Evolutionary conservation across 2,888 invertebrate species (phyloP), one percentile per base, ranked within the genome.

Genomic region (Mesoligia furuncula): DNA sequence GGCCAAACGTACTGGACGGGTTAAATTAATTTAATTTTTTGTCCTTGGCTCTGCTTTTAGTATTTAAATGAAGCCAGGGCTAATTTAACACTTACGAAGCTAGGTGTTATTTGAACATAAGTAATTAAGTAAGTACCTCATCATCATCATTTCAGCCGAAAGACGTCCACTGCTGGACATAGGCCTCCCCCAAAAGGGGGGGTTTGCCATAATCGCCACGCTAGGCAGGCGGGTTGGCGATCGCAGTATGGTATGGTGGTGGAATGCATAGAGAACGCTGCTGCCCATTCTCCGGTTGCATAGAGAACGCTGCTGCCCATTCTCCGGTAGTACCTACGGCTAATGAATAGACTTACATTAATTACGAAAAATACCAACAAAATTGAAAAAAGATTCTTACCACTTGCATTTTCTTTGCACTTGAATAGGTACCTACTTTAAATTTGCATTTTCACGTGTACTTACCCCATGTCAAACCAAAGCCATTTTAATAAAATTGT

Each of bases 401-500:
- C 1, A 39, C 13, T 45, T 48, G 4, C n/a, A 31, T 59, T 36
- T 36, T 17, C 15, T 61, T 69, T 61, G 11, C 11, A 17, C 11
- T 61, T n/a, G 17, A n/a, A 59, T 36, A n/a, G n/a, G n/a, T n/a
- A n/a, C n/a, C n/a, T n/a, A 2, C 1, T 54, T 51, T 68, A 42
- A 57, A 45, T n/a, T 11, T 39, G 8, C 17, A n/a, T 64, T 62
- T 39, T 24, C 11, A 15, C 7, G 11, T 51, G 3, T 27, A 54
- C 24, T 9, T 54, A 51, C 20, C 51, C 11, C 27, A 69, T 31
- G 8, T n/a, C 39, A 45, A 45, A 57, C 7, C 48, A n/a, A 39
- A 61, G 36, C 9, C 11, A 61, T 68, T 62, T 36, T 27, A 59
- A 68, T 65, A 61, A 69, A 84, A 62, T n/a, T 61, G 9, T 59